Base-by-base conservation (phyloP, 2,113 vertebrate species). In the Bujurquina vittata region DNA sequence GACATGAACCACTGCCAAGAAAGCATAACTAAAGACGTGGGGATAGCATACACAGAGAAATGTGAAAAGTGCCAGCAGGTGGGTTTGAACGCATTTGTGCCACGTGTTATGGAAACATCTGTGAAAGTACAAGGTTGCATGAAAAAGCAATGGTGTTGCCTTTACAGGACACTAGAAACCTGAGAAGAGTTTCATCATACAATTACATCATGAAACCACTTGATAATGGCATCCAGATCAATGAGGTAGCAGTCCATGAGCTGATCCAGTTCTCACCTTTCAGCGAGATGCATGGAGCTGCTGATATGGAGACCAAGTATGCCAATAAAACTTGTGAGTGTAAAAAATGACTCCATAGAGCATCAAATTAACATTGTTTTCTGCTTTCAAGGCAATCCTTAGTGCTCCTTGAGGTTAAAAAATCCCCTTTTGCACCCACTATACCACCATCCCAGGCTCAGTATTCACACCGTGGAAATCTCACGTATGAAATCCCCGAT, bases 1-100 rank as follows among this genome's bases (percentile, higher is more conserved):
- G 96, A 98, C 84, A 83, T 96, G 76, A 95, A 91, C 75, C 93
- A 96, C 54, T 97, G 97, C 67, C 95, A 96, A 79, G 95, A 97
- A n/a, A 96, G 93, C 82, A 82, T 95, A 78, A 43, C 77, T 17
- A 95, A 92, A 87, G 94, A 94, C 1, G 58, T 95, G 18, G 97
- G 97, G 46, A 88, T 94, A 84, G 93, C 95, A 84, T 97, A 96
- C 78, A 67, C 93, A 55, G 93, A 96, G 20, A 90, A 84, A 55
- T 95, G 92, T 81, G 76, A 43, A 4, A 91, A 90, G 2, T 96
- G 93, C 10, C 22, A 88, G 37, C 40, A 91, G 94, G 96, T 97
- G 87, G 52, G 40, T 7, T 55, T 20, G 55, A 31, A 49, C 17
- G 1, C 2, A 5, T 35, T 26, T 78, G 35, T 35, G 33, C 33